Evolutionary conservation across 2,888 invertebrate genomes (phyloP), one percentile per base, ranked within the genome.

Genomic region (Cheilosia scutellata): DNA sequence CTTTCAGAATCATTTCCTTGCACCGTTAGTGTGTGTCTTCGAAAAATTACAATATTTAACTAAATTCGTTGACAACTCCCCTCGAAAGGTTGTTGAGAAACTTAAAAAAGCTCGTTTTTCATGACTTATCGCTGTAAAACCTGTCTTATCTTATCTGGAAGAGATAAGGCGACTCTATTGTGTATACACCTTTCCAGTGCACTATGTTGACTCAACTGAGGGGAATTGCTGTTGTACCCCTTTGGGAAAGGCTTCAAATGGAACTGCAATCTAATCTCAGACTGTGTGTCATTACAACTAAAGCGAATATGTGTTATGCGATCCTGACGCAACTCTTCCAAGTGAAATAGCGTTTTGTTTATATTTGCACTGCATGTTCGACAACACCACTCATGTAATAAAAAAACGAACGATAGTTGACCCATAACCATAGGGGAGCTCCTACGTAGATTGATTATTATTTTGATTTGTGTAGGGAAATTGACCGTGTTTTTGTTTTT

Each of bases 131-230:
- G 51, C 37, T 37, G 27, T 1, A 20, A 37, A 49, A 16, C 27
- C 7, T 16, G 40, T 51, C 40, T 40, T 72, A 79, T 79, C 79
- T 72, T 79, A 79, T 79, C 79, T 7, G n/a, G 33, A 9, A 6
- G 16, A 55, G 63, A 78, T 78, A 68, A 63, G 37, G 53, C n/a
- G 27, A 9, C 27, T 7, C n/a, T 51, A 47, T 5, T 13, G 42
- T 42, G 16, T n/a, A n/a, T 29, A 47, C 55, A 42, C 40, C 68
- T 66, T 66, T 57, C 20, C 29, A 51, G 16, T 60, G 51, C 53
- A 62, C 9, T 57, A 27, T 33, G 16, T 7, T 33, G 47, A 6
- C 16, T 60, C 20, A 11, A 37, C 37, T 42, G 27, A 42, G 51
- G 27, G 44, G 6, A 47, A 47, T 47, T 9, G 33, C 2, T 20